Percentiles rank a stretch among this genome's conserved stretches.
Conservation (phyloP, 64 coral and sea anemone species). For the Dendrophyllia cribrosa region DNA sequence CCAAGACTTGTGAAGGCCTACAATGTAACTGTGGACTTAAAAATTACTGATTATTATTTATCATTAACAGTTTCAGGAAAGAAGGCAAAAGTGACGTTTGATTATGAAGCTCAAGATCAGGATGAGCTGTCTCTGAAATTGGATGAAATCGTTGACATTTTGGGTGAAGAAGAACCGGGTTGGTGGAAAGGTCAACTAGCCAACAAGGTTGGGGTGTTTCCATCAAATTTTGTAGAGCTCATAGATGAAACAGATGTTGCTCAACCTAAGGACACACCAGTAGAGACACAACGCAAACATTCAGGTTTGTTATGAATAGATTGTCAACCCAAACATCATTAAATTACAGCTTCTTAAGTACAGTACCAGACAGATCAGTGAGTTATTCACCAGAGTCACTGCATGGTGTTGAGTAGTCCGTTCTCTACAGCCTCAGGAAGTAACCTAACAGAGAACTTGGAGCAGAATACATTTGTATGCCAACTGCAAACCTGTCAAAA, state of each 20-base stretch:
- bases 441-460: too few species aligned
- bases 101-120: constrained; percentile 79
- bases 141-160: constrained; percentile 72
- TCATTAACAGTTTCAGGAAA: constrained; percentile 30
- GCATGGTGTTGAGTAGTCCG: too few species aligned
- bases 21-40: too few species aligned
- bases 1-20: too few species aligned
- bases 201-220: constrained; percentile 82
- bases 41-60: too few species aligned
- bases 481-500: too few species aligned
- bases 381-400: too few species aligned
- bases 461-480: too few species aligned
- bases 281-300: not conserved
- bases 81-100: constrained; percentile 88
- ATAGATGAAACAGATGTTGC: constrained; percentile 51
- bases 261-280: not conserved
- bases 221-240: constrained; percentile 93
- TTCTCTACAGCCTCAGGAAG: too few species aligned
- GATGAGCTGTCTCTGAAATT: constrained; percentile 82
- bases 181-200: constrained; percentile 87
- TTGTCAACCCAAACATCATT: too few species aligned
- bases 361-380: too few species aligned
- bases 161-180: constrained; percentile 75
- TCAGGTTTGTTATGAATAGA: not conserved
- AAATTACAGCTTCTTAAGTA: too few species aligned